Base-by-base conservation (phyloP, 2,797 vertebrate genomes). In the Toxotes lorentzi region DNA sequence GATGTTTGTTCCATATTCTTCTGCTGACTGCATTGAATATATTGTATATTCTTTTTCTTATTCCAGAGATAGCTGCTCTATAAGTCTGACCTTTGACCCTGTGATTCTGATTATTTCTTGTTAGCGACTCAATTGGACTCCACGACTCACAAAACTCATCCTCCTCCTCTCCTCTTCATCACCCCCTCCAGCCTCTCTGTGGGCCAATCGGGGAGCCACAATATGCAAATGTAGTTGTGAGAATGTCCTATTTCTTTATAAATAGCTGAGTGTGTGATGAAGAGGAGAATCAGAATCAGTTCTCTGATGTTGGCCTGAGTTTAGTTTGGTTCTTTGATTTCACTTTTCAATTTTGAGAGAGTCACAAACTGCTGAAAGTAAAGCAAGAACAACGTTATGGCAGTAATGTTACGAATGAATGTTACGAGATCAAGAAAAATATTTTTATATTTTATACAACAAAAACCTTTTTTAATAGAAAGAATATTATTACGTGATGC, bases 161-260 rank as follows among this genome's bases (percentile, higher is more conserved):
- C 19, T 19, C 62, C 14, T 62, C 57, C 19, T 64, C 47, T 66
- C 64, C 19, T 58, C 41, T 16, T 71, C 76, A 32, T 70, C 35
- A 11, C 4, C 27, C 32, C 32, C 47, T 23, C 38, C 23, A 43
- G 27, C 17, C 24, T 30, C 17, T 7, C 90, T 78, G 69, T 73
- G 89, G 92, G 65, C 91, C 88, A 92, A 91, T 93, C 87, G 82
- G 80, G 79, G 81, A 88, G 81, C 86, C 74, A 78, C 74, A 53
- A 78, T 86, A 92, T 92, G 89, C 86, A 92, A 92, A 94, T 92
- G 82, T 63, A 61, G 51, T 56, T 83, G 78, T 78, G 87, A 80
- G 85, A 86, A 73, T 92, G 93, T 87, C 91, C 92, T 91, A 93
- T 86, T 91, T 93, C 86, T 83, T 90, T 92, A 93, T 89, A 93